These are phyloP conservation scores for Aspidiotus destructor DNA, from an alignment of 2,888 invertebrate genomes.

Conservation along the genomic window DNA sequence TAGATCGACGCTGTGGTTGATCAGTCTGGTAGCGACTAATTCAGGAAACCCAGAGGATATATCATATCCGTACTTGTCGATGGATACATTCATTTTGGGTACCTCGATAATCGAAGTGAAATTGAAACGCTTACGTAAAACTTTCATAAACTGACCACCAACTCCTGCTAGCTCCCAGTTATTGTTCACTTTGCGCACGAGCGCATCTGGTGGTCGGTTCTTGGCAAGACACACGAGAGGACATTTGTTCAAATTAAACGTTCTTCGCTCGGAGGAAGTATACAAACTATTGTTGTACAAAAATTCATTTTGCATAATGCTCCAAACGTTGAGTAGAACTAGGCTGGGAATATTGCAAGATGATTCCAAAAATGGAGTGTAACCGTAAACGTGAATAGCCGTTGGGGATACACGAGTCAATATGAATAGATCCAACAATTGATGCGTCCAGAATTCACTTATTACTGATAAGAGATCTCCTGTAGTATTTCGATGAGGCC, in stretches of 20 bases:
- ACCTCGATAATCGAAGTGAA: slow-evolving; percentile 21
- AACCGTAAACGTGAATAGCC: slow-evolving; percentile 4
- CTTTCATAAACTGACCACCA: slow-evolving; percentile 27
- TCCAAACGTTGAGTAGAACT: slow-evolving; percentile 13
- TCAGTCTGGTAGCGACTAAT: slow-evolving; percentile 8
- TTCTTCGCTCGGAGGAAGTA: not conserved
- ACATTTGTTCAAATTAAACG: slow-evolving; percentile 23
- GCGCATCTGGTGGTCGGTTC: slow-evolving; percentile 32
- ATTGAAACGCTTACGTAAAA: slow-evolving; percentile 15
- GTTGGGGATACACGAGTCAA: not conserved
- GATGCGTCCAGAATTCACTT: slow-evolving; percentile 16
- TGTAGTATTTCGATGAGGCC: not conserved
- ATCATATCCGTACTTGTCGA: slow-evolving; percentile 34
- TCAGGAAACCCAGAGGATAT: slow-evolving; percentile 33
- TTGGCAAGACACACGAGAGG: slow-evolving; percentile 25
- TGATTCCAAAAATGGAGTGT: slow-evolving; percentile 15
- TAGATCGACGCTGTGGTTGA: slow-evolving; percentile 27
- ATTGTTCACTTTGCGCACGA: slow-evolving; percentile 10
- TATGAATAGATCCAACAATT: slow-evolving; percentile 17
- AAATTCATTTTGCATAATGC: not conserved
- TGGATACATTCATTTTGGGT: slow-evolving; percentile 23
- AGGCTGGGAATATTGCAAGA: slow-evolving; percentile 9
- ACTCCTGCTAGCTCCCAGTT: slow-evolving; percentile 27
- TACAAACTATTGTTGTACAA: not conserved
- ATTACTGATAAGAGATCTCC: not conserved